Evolutionary conservation across 2,888 invertebrate genomes (phyloP).

Genomic region (Drosophila sordidula): DNA sequence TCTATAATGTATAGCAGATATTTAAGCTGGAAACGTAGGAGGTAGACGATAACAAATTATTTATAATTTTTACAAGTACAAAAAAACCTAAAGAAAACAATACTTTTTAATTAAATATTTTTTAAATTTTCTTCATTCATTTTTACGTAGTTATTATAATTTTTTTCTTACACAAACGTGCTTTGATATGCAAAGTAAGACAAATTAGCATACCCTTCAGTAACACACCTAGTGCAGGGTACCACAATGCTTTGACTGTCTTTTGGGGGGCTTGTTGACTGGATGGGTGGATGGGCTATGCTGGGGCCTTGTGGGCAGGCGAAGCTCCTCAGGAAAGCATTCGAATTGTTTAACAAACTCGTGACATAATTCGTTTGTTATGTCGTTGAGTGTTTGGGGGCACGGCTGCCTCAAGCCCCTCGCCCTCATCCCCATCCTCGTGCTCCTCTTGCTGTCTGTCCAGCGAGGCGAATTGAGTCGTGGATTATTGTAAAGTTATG

Average conservation of each 20-base stretch:
- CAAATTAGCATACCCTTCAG: background rate
- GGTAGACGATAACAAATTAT: no score
- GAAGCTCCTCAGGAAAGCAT: slow-evolving; percentile 52
- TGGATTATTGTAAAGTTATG: slow-evolving; percentile 61
- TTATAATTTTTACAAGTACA: no score
- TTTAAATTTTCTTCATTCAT: no score
- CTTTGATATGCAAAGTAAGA: no score
- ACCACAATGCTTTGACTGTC: slow-evolving; percentile 32
- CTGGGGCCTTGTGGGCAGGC: slow-evolving; percentile 1
- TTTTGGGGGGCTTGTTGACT: slow-evolving; percentile 39
- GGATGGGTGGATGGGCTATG: slow-evolving; percentile 17
- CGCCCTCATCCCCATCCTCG: background rate
- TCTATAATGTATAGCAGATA: no score
- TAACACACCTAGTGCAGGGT: slow-evolving; percentile 3
- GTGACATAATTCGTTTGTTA: slow-evolving; percentile 71
- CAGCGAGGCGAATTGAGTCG: slow-evolving; percentile 45
- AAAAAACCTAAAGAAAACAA: no score
- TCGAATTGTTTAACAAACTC: slow-evolving; percentile 73
- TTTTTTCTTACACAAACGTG: no score
- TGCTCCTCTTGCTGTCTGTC: slow-evolving; percentile 25
- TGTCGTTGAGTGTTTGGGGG: slow-evolving; percentile 52
- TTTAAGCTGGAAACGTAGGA: no score
- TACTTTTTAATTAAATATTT: no score
- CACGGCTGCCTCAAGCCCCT: background rate
- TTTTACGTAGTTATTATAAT: no score